These are phyloP conservation scores for Carassius carassius DNA, from an alignment of 2,113 vertebrate genomes.

Conservation along the genomic window DNA sequence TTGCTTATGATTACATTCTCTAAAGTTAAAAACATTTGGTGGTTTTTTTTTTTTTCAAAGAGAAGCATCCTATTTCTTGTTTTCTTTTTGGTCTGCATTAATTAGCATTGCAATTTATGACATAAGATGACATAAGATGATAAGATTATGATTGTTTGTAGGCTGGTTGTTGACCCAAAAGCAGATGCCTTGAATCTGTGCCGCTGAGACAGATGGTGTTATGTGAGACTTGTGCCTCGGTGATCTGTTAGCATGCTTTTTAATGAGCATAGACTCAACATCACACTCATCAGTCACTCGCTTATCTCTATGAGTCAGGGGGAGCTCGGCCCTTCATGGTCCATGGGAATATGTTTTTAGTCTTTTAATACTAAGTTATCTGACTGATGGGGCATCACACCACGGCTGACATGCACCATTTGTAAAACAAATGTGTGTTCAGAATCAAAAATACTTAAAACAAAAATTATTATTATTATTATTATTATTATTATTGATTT, in stretches of 20 bases:
- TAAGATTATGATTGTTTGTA: neutral
- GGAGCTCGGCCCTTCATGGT: neutral
- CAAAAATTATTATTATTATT: no score
- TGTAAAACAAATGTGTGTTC: no score
- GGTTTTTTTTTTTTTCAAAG: neutral
- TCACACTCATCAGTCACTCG: slow-evolving; percentile 1
- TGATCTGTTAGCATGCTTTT: slow-evolving; percentile 19
- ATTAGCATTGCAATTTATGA: slow-evolving; percentile 7
- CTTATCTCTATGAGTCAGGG: slow-evolving; percentile 4
- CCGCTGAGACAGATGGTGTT: slow-evolving; percentile 14
- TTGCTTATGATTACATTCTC: neutral
- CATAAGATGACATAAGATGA: no score
- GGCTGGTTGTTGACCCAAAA: neutral
- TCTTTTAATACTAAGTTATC: neutral
- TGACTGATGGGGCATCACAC: slow-evolving; percentile 17
- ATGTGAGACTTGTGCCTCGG: slow-evolving; percentile 4
- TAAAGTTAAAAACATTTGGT: neutral
- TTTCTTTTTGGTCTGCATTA: slow-evolving; percentile 9
- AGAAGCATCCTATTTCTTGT: neutral
- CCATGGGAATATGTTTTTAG: neutral
- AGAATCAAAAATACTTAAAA: no score
- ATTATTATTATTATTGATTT: neutral
- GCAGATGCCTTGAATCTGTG: slow-evolving; percentile 5
- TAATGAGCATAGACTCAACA: slow-evolving; percentile 21
- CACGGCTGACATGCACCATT: neutral